Conservation (phyloP, 35 echinoderm and acorn worm species). For the Amphiura filiformis region DNA sequence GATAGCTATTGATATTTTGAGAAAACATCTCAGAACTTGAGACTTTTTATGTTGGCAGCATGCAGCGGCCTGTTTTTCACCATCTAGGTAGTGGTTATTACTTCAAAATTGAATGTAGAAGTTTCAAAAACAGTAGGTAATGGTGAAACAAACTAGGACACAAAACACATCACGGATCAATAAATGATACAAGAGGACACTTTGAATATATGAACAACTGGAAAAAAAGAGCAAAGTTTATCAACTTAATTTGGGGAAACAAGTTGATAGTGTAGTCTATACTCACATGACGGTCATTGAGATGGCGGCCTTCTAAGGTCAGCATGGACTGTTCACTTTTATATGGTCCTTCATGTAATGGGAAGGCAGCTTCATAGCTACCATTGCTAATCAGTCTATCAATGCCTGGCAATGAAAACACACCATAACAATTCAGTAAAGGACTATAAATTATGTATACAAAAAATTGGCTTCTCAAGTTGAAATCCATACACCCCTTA, state of each 20-base stretch:
- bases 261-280: not conserved
- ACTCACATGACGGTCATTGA: constrained; percentile 89
- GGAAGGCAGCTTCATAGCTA: constrained; percentile 59
- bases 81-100: not conserved
- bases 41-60: not conserved
- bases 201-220: no score
- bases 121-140: not conserved
- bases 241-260: not conserved
- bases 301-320: constrained; percentile 70
- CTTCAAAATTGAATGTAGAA: not conserved
- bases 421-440: no score
- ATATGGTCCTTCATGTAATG: constrained; percentile 85
- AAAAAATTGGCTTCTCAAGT: no score
- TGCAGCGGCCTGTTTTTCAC: not conserved
- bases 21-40: no score
- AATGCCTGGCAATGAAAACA: constrained; percentile 51
- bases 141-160: no score
- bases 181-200: no score
- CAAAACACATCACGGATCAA: no score
- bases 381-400: constrained; percentile 75
- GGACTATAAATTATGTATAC: no score
- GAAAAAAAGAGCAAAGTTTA: not conserved
- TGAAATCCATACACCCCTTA: no score
- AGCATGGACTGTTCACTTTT: no score
- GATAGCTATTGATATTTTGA: no score